These are phyloP conservation scores for Hormaphis cornu DNA, from an alignment of 1,140 invertebrate species.

Conservation along the genomic window DNA sequence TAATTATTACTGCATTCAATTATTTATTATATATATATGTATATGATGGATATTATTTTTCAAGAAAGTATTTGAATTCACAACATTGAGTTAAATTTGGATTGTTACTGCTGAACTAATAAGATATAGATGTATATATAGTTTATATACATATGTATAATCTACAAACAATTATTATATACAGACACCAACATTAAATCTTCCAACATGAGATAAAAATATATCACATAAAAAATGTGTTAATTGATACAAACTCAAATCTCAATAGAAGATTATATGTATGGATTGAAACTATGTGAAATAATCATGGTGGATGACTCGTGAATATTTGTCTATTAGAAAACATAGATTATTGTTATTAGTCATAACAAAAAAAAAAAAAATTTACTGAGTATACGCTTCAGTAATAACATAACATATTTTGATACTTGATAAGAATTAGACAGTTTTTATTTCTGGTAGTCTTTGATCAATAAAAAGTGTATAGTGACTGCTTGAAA, in stretches of 20 bases:
- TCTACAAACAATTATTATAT: not conserved
- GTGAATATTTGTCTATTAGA: not conserved
- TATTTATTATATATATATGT: too few relatives aligned
- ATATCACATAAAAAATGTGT: not conserved
- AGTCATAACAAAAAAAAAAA: too few relatives aligned
- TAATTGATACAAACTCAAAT: constrained; percentile 6
- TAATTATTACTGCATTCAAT: constrained; percentile 1
- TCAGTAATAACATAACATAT: too few relatives aligned
- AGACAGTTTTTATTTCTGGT: too few relatives aligned
- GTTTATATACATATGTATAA: too few relatives aligned
- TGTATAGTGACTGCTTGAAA: too few relatives aligned
- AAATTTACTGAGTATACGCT: too few relatives aligned
- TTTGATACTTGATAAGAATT: too few relatives aligned
- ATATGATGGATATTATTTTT: constrained; percentile 5
- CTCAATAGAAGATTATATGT: not conserved
- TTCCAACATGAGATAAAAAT: not conserved
- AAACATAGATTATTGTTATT: too few relatives aligned
- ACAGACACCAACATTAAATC: not conserved
- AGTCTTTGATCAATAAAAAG: too few relatives aligned
- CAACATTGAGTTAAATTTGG: constrained; percentile 2
- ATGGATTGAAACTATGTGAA: not conserved
- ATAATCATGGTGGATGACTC: not conserved
- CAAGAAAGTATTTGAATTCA: not conserved
- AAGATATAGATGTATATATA: too few relatives aligned
- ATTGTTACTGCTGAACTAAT: not conserved